Evolutionary conservation across 2,113 vertebrate species (phyloP).

Genomic region (Cyanoderma ruficeps): DNA sequence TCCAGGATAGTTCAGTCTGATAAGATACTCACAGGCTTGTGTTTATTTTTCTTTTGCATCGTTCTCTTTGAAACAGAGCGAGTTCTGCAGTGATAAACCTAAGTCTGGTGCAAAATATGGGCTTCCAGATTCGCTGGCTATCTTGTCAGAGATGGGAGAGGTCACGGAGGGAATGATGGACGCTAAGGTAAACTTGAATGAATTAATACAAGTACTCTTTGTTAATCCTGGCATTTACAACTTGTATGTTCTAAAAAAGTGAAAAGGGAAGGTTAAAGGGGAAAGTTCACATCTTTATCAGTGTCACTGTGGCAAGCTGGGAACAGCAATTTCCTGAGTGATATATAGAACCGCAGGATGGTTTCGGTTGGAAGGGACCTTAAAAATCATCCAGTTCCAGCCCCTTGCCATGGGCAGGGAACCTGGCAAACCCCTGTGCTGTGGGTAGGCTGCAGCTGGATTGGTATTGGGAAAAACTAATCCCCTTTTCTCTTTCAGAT

Average conservation of each 20-base stretch:
- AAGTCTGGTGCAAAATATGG: constrained; percentile 95
- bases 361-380: neutral
- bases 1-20: neutral
- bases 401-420: neutral
- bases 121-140: constrained; percentile 90
- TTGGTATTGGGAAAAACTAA: neutral
- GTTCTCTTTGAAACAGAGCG: constrained; percentile 79
- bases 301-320: neutral
- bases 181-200: constrained; percentile 82
- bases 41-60: neutral
- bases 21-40: neutral
- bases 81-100: constrained; percentile 98
- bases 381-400: neutral
- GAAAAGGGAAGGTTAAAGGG: neutral
- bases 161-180: constrained; percentile 98
- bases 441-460: neutral
- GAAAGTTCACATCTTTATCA: neutral
- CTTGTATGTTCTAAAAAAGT: neutral
- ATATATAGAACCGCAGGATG: accelerated
- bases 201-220: neutral
- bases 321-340: neutral
- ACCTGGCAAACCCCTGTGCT: neutral
- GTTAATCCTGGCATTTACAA: neutral
- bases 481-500: constrained; percentile 78
- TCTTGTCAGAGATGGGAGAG: constrained; percentile 97